Percentiles rank a stretch among this genome's conserved stretches.
Evolutionary conservation across 2,797 vertebrate genomes (phyloP).

Genomic region (Hyperoplus immaculatus): DNA sequence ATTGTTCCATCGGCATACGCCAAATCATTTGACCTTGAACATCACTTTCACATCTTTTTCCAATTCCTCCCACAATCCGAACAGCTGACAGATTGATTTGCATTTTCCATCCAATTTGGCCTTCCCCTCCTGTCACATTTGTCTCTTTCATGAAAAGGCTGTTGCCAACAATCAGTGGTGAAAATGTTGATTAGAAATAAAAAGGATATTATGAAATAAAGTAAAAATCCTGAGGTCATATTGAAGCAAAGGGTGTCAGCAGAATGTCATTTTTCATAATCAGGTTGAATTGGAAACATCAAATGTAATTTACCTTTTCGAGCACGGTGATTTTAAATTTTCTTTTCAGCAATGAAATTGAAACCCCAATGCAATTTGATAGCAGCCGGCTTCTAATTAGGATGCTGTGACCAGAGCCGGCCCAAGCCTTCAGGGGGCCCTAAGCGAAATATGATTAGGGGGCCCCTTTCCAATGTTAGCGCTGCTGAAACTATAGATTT

Average conservation of each 20-base stretch:
- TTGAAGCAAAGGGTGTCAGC: too few species aligned
- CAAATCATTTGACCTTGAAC: not conserved
- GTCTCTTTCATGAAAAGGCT: not conserved
- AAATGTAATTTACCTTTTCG: constrained; percentile 1
- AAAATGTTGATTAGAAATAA: not conserved
- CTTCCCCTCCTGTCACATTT: not conserved
- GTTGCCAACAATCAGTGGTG: not conserved
- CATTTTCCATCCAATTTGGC: not conserved
- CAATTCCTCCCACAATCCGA: not conserved
- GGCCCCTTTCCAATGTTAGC: too few species aligned
- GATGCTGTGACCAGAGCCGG: not conserved
- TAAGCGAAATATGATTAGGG: too few species aligned
- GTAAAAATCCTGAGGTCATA: not conserved
- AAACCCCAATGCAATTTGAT: not conserved
- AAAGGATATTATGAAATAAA: not conserved
- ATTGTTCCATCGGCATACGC: too few species aligned
- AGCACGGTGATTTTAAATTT: not conserved
- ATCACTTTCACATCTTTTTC: not conserved
- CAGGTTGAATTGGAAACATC: not conserved
- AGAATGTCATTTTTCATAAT: not conserved
- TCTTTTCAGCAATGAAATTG: constrained; percentile 3
- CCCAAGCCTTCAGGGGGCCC: too few species aligned
- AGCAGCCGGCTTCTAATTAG: constrained; percentile 14
- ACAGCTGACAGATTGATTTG: not conserved
- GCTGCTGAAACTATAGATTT: too few species aligned